A percentile compares a stretch with the other conserved stretches of the same genome.
Evolutionary conservation across 1,140 invertebrate genomes (phyloP).

Genomic region (Portunus trituberculatus): DNA sequence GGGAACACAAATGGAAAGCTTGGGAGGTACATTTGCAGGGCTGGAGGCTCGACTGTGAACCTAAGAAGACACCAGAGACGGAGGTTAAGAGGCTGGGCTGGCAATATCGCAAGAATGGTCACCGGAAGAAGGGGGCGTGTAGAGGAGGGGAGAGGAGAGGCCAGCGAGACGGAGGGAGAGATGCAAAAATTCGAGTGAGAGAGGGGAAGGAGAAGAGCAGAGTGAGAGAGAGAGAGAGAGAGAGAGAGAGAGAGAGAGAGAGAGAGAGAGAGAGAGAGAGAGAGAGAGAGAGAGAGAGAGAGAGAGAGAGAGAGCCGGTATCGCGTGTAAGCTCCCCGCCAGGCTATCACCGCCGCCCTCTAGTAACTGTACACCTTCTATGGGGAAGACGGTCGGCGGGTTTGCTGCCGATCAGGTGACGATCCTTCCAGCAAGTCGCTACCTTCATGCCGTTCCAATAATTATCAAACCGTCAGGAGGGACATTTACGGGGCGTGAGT

Average conservation of each 20-base stretch:
- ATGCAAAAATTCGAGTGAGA: slow-evolving; percentile 13
- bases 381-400: slow-evolving; percentile 42
- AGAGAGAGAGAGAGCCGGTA: background rate
- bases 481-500: background rate
- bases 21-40: too few species aligned
- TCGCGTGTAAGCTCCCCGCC: background rate
- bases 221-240: too few species aligned
- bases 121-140: background rate
- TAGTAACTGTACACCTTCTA: slow-evolving; percentile 53
- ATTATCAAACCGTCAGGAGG: background rate
- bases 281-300: slow-evolving; percentile 39
- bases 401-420: slow-evolving; percentile 55
- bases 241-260: too few species aligned
- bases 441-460: slow-evolving; percentile 1
- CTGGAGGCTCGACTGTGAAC: too few species aligned
- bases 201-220: background rate
- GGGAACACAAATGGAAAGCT: too few species aligned
- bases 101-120: too few species aligned
- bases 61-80: too few species aligned
- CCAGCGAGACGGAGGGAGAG: background rate
- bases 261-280: slow-evolving; percentile 2
- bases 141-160: background rate
- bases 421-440: slow-evolving; percentile 13
- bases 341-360: slow-evolving; percentile 11
- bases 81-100: too few species aligned